A percentile compares a stretch with the other conserved stretches of the same genome.
Evolutionary conservation across 2,888 invertebrate genomes (phyloP).

Genomic region (Allygus modestus): DNA sequence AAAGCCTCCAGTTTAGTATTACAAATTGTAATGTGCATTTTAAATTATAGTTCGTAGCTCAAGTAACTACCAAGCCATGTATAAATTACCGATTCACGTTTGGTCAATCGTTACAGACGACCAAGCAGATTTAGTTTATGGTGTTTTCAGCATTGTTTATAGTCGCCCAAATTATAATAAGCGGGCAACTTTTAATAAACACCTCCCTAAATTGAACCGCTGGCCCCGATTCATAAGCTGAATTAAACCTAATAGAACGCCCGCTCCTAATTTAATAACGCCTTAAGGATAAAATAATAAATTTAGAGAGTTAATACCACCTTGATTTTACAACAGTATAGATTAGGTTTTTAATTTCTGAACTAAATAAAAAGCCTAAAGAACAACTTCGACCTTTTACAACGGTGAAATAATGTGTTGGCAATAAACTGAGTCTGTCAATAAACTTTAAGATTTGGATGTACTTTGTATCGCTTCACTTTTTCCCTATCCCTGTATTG

Average conservation of each 20-base stretch:
- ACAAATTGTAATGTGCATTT: too few species aligned
- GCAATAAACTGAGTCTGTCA: background rate
- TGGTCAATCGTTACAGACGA: background rate
- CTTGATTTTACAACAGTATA: background rate
- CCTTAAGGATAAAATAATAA: slow-evolving; percentile 29
- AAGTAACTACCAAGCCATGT: too few species aligned
- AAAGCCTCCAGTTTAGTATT: too few species aligned
- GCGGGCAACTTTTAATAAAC: slow-evolving; percentile 15
- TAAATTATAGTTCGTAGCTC: too few species aligned
- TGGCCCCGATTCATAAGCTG: background rate
- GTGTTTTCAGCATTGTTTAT: slow-evolving; percentile 3
- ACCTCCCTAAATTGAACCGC: slow-evolving; percentile 25
- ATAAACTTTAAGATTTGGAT: too few species aligned
- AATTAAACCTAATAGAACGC: background rate
- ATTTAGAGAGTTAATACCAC: slow-evolving; percentile 15
- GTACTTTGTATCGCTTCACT: too few species aligned
- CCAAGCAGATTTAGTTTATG: slow-evolving; percentile 14
- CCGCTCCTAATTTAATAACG: slow-evolving; percentile 27
- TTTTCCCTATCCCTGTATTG: too few species aligned
- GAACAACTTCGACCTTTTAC: slow-evolving; percentile 5
- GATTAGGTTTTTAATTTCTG: slow-evolving; percentile 19
- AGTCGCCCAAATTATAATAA: slow-evolving; percentile 29
- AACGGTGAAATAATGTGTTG: background rate
- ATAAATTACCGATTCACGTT: background rate
- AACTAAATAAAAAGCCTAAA: background rate